phyloP scores from a whole-genome alignment of 2,888 invertebrate genomes.

The Megalurothrips usitatus region DNA sequence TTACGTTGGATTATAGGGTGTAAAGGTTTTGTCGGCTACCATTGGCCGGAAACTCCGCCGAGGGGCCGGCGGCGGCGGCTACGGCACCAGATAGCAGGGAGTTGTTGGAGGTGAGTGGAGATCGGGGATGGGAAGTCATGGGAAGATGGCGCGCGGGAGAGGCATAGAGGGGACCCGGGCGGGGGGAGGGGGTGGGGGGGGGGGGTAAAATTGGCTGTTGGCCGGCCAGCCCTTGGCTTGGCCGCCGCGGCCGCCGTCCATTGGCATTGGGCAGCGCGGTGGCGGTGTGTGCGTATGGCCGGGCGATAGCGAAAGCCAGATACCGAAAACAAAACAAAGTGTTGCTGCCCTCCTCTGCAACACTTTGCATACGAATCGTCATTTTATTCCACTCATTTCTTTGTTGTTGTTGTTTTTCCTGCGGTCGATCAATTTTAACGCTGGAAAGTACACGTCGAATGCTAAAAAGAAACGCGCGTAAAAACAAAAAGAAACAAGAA shows the following conservation, averaged over 20 bases:
- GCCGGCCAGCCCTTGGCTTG: neutral
- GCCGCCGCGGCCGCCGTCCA: neutral
- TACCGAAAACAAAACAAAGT: constrained; percentile 19
- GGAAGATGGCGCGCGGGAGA: neutral
- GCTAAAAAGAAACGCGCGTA: too few species aligned
- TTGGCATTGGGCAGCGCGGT: constrained; percentile 4
- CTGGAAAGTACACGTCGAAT: neutral
- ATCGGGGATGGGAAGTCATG: neutral
- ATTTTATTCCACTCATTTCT: neutral
- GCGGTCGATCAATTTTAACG: constrained; percentile 15
- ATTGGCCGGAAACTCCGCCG: constrained; percentile 12
- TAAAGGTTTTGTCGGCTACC: constrained; percentile 22
- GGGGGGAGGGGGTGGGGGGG: neutral
- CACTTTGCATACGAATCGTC: neutral
- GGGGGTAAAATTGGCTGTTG: neutral
- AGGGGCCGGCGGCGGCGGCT: neutral
- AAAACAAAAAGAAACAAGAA: neutral
- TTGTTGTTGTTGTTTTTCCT: neutral
- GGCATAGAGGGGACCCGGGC: too few species aligned
- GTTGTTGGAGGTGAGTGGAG: too few species aligned
- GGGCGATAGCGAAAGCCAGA: neutral
- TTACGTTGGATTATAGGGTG: constrained; percentile 17
- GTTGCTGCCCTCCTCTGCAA: neutral
- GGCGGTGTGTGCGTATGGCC: neutral
- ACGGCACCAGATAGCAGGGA: neutral